phyloP scores from a whole-genome alignment of 92 coral and sea anemone genomes.

The Porites rus region DNA sequence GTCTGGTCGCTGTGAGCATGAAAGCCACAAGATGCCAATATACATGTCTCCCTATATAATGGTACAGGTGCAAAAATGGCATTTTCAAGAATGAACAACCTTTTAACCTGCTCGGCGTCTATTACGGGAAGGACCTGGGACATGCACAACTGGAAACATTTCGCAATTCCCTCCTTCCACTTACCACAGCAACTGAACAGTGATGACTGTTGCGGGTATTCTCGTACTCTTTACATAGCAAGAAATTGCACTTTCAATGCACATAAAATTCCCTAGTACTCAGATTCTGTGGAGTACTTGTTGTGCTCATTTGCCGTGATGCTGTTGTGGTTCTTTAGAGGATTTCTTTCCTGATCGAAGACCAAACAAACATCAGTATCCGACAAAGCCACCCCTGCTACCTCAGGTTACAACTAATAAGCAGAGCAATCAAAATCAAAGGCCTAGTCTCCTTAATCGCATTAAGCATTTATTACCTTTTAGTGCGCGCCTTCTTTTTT shows the following conservation, averaged over 20 bases:
- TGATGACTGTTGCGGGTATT: conserved; percentile 63
- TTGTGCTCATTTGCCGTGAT: too few relatives aligned
- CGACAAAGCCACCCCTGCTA: not conserved
- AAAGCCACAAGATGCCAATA: conserved; percentile 38
- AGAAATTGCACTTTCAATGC: conserved; percentile 21
- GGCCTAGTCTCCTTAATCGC: not conserved
- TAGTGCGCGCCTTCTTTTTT: too few relatives aligned
- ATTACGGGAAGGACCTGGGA: conserved; percentile 2
- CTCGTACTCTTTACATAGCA: conserved; percentile 49
- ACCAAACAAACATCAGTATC: conserved; percentile 2
- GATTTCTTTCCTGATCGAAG: too few relatives aligned
- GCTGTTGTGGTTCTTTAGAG: too few relatives aligned
- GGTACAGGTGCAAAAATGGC: conserved; percentile 52
- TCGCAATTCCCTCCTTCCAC: conserved; percentile 36
- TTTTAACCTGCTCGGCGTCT: conserved; percentile 34
- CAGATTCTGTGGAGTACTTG: not conserved
- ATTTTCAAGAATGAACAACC: conserved; percentile 48
- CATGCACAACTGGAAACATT: conserved; percentile 43
- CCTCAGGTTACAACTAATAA: not conserved
- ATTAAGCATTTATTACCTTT: too few relatives aligned
- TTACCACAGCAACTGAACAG: conserved; percentile 57
- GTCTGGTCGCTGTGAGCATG: conserved; percentile 45
- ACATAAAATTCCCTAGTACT: conserved; percentile 7
- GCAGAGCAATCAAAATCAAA: too few relatives aligned
- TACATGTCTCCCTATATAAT: conserved; percentile 56